These are phyloP conservation scores for Sphaeridia pumilis DNA, from an alignment of 2,888 invertebrate genomes.

Conservation along the genomic window DNA sequence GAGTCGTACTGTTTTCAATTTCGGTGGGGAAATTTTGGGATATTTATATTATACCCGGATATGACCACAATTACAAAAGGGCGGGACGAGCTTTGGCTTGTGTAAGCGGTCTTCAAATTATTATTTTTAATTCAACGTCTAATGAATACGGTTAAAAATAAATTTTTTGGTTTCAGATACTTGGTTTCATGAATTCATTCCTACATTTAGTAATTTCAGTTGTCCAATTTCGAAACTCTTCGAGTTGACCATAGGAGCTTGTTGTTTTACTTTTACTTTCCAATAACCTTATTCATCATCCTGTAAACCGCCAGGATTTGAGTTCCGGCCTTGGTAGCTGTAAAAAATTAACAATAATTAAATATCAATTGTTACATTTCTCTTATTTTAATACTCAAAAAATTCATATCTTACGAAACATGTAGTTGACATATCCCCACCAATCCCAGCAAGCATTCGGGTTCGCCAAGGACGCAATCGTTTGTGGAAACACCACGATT, in stretches of 20 bases:
- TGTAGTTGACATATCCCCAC: conserved; percentile 27
- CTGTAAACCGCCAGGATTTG: conserved; percentile 31
- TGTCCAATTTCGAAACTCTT: background rate
- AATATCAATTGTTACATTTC: no score
- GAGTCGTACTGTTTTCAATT: background rate
- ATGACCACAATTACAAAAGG: background rate
- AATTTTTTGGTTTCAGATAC: background rate
- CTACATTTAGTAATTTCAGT: background rate
- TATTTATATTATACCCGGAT: background rate
- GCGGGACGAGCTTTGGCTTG: background rate
- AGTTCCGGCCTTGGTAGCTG: conserved; percentile 30
- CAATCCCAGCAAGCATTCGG: conserved; percentile 33
- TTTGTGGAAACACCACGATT: conserved; percentile 32
- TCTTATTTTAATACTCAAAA: no score
- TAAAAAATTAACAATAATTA: background rate
- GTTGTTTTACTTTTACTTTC: conserved; percentile 9
- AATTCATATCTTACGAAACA: conserved; percentile 20
- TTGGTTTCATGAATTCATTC: background rate
- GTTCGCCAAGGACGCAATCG: conserved; percentile 16
- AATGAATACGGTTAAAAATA: background rate
- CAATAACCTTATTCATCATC: conserved; percentile 28
- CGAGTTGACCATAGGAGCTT: background rate
- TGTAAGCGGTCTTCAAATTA: background rate
- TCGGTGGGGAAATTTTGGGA: background rate
- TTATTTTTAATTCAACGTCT: background rate